Evolutionary conservation across 2,113 vertebrate species (phyloP).

Genomic region (Myrmecophaga tridactyla): DNA sequence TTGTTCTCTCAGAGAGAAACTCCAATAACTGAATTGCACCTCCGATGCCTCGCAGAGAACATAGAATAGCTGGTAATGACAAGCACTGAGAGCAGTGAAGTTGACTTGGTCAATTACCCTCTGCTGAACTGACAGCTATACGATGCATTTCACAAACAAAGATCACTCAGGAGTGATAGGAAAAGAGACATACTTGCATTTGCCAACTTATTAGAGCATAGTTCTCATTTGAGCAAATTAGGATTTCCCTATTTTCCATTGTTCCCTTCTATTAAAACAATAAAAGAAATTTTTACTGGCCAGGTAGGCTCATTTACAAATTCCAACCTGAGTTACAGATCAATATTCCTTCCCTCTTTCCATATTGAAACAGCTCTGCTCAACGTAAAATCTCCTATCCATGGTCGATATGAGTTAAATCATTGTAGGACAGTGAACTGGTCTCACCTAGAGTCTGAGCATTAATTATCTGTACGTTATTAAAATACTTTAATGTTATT

Average conservation of each 20-base stretch:
- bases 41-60: neutral
- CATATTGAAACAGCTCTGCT: neutral
- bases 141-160: constrained; percentile 13
- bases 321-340: neutral
- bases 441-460: neutral
- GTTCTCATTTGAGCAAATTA: constrained; percentile 39
- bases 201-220: neutral
- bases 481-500: neutral
- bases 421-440: neutral
- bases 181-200: constrained; percentile 30
- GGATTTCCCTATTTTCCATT: constrained; percentile 32
- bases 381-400: neutral
- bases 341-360: neutral
- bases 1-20: neutral
- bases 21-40: constrained; percentile 9
- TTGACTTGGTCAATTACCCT: constrained; percentile 63
- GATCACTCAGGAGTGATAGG: constrained; percentile 18
- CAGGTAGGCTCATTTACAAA: constrained; percentile 18
- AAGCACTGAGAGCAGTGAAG: neutral
- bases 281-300: constrained; percentile 19
- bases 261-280: constrained; percentile 53
- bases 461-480: neutral
- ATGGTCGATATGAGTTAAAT: neutral
- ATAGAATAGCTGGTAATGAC: constrained; percentile 4
- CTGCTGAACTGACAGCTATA: neutral